phyloP scores from a whole-genome alignment of 1,140 invertebrate species.

The Hormaphis cornu region DNA sequence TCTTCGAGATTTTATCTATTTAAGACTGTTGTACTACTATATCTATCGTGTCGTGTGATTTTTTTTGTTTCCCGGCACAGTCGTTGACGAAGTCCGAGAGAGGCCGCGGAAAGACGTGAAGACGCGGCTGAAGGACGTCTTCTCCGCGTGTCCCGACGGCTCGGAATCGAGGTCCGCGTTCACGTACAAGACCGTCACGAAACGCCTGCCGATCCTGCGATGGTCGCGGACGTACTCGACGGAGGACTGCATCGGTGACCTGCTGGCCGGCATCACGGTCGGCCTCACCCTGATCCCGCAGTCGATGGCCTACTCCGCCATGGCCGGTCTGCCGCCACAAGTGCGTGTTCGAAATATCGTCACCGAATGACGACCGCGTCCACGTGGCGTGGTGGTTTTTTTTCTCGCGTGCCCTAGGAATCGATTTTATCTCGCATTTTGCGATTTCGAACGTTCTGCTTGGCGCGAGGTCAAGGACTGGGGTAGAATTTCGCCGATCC shows the following conservation, averaged over 20 bases:
- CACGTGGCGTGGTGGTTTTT: too few relatives aligned
- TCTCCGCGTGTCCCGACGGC: conserved; percentile 42
- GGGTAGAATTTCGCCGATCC: too few relatives aligned
- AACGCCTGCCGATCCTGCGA: conserved; percentile 56
- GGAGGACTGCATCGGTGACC: conserved; percentile 59
- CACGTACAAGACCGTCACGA: conserved; percentile 58
- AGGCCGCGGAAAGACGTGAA: conserved; percentile 39
- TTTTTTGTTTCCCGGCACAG: conserved; percentile 38
- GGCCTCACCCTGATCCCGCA: conserved; percentile 76
- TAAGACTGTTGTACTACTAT: background rate
- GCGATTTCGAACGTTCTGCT: too few relatives aligned
- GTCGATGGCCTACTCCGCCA: conserved; percentile 71
- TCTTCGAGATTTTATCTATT: background rate
- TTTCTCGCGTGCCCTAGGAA: too few relatives aligned
- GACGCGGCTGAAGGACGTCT: conserved; percentile 38
- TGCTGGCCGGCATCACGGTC: conserved; percentile 77
- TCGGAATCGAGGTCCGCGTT: conserved; percentile 41
- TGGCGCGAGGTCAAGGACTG: too few relatives aligned
- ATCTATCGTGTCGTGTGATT: background rate
- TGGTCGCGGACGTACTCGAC: conserved; percentile 65
- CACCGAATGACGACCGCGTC: too few relatives aligned
- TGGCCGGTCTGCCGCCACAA: conserved; percentile 67
- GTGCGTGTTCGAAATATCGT: conserved; percentile 40
- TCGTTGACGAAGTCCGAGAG: conserved; percentile 43
- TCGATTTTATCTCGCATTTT: too few relatives aligned